Percentiles rank a stretch among this genome's conserved stretches.
These are phyloP conservation scores for Chlamydotis undulata DNA, from an alignment of 2,113 vertebrate genomes.

Conservation along the genomic window DNA sequence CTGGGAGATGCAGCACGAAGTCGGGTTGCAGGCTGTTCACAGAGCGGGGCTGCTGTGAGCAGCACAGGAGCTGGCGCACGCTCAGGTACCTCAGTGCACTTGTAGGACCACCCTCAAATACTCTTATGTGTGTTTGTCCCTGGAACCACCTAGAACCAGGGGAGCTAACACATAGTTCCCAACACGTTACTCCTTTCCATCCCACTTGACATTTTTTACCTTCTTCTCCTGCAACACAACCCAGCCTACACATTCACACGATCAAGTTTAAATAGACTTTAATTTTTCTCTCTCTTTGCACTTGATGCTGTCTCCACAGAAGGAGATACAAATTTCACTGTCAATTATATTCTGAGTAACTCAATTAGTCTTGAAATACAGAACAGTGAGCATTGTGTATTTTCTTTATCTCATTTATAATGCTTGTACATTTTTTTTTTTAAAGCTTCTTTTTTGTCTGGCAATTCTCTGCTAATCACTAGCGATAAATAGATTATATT, in stretches of 20 bases:
- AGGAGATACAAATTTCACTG: not conserved
- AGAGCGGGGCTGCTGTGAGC: not conserved
- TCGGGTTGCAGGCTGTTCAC: not conserved
- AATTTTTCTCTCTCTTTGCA: not conserved
- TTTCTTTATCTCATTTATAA: not conserved
- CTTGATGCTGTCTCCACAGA: not conserved
- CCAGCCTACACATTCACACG: not conserved
- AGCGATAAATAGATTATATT: not conserved
- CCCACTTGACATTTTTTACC: not conserved
- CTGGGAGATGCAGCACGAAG: not conserved
- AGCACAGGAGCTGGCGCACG: not conserved
- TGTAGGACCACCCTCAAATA: not conserved
- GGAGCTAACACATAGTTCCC: accelerated
- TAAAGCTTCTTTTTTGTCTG: not conserved
- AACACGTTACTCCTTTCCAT: not conserved
- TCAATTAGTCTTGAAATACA: not conserved
- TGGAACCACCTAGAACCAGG: not conserved
- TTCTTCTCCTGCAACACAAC: not conserved
- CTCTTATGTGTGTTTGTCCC: not conserved
- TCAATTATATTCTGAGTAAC: not conserved
- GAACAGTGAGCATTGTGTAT: not conserved
- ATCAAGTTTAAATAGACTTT: not conserved
- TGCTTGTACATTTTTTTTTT: not conserved
- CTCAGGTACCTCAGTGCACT: accelerated
- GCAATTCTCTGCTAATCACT: not conserved